Evolutionary conservation across 2,888 invertebrate species (phyloP).

Genomic region (Sialis lutaria): DNA sequence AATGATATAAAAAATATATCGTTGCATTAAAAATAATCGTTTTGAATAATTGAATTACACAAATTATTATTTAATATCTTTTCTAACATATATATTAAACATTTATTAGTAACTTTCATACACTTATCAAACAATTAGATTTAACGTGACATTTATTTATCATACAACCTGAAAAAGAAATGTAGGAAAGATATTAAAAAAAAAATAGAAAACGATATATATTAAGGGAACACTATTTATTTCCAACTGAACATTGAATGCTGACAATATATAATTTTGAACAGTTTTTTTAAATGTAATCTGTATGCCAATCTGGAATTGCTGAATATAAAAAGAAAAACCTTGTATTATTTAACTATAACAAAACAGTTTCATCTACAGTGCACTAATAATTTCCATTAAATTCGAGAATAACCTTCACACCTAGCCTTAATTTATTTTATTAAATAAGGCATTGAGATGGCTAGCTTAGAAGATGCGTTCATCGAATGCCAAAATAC

Average conservation of each 20-base stretch:
- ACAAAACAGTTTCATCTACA: background rate
- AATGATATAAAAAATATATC: too few species aligned
- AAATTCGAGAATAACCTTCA: background rate
- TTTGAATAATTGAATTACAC: too few species aligned
- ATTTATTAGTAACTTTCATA: too few species aligned
- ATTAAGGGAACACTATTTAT: slow-evolving; percentile 30
- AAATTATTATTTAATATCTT: too few species aligned
- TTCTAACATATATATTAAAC: too few species aligned
- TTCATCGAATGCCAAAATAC: background rate
- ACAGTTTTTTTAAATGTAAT: background rate
- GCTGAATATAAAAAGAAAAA: background rate
- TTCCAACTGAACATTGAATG: slow-evolving; percentile 20
- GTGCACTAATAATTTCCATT: background rate
- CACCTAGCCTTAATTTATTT: background rate
- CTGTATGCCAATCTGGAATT: slow-evolving; percentile 6
- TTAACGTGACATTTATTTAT: background rate
- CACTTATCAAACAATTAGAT: background rate
- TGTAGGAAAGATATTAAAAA: too few species aligned
- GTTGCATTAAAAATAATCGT: too few species aligned
- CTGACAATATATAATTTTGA: slow-evolving; percentile 4
- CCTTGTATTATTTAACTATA: background rate
- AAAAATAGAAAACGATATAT: background rate
- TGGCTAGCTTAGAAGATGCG: too few species aligned
- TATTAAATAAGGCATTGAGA: slow-evolving; percentile 1
- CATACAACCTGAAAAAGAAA: too few species aligned